Base-by-base conservation (phyloP, 2,113 vertebrate species). In the Alethe castanea region DNA sequence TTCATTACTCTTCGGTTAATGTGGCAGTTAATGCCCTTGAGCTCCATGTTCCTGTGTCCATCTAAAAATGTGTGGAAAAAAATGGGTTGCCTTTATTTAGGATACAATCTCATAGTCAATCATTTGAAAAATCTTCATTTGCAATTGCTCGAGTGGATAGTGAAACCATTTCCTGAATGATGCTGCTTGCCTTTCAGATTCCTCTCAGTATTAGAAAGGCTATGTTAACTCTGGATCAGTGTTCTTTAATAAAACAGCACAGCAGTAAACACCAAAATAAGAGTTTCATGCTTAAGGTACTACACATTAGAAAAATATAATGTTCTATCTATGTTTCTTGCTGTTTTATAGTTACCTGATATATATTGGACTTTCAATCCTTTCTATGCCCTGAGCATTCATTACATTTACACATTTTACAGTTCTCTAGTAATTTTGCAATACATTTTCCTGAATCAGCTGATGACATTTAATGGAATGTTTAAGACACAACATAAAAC, bases 401-500 rank as follows among this genome's bases (percentile, higher is more conserved):
- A 96, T 97, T 97, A 98, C 94, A 92, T 94, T 97, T 96, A 97
- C 94, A 96, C 92, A 88, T 98, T 98, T 98, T 97, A 97, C 94
- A 97, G 91, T 95, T 98, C 97, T 97, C 92, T 96, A 95, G 97
- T 98, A 98, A 98, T 98, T 98, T 95, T 93, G 96, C 96, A 97
- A 98, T 98, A 98, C 95, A 94, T 98, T 98, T 98, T 97, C 98
- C 98, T 98, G 98, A 98, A 98, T 98, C 97, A 72, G 97, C 96
- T 98, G 98, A 98, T 98, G 98, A 98, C 97, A 97, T 98, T 98
- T 98, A 98, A 98, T 98, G 97, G 97, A 97, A 98, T 97, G 96
- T 97, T 98, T 98, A 98, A 98, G 96, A 97, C 93, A 97, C 97
- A 97, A 95, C 97, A 97, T 97, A 97, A 98, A 98, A 98, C 83